Evolutionary conservation across 1,140 invertebrate genomes (phyloP), one percentile per base, ranked within the genome.

Genomic region (Magallana angulata): DNA sequence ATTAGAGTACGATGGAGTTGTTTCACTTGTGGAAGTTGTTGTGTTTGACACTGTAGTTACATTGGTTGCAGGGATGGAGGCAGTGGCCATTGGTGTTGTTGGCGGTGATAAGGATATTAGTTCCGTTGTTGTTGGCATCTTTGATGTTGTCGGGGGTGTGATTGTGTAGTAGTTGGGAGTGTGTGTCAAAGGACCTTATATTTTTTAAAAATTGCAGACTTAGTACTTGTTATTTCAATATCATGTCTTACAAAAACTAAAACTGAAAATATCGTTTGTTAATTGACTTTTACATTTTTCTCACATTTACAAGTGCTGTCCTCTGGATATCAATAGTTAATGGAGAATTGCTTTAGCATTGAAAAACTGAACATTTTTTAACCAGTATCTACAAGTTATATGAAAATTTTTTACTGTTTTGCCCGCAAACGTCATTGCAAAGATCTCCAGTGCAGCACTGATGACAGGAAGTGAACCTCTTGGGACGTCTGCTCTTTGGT

Each of bases 361-460:
- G 36, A 48, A 48, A 2, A 48, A 48, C 2, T 48, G 36, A 48
- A 48, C 36, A 48, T 5, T 48, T 48, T 48, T 48, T 2, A 48
- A 48, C 2, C 36, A 48, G 36, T 48, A 4, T 48, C 36, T 48
- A 48, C 36, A 48, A 5, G 2, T 48, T 48, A 48, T n/a, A 16
- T 16, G 60, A 30, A 12, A 30, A 76, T 0, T 1, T 9, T 76
- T 18, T 76, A 76, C 68, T 36, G 36, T 36, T 30, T 30, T 18
- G 68, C 5, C 24, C 36, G 24, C 68, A 76, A 18, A 76, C 8
- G 12, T 76, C 68, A 76, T 76, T 76, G 68, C 68, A 76, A 11
- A 76, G 24, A 76, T 76, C 68, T 30, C 68, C 68, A 18, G 11
- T 76, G 24, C 68, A 76, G 36, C 68, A 76, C 68, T 36, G 24